phyloP scores from a whole-genome alignment of 1,140 invertebrate species.

The Hestina assimilis region DNA sequence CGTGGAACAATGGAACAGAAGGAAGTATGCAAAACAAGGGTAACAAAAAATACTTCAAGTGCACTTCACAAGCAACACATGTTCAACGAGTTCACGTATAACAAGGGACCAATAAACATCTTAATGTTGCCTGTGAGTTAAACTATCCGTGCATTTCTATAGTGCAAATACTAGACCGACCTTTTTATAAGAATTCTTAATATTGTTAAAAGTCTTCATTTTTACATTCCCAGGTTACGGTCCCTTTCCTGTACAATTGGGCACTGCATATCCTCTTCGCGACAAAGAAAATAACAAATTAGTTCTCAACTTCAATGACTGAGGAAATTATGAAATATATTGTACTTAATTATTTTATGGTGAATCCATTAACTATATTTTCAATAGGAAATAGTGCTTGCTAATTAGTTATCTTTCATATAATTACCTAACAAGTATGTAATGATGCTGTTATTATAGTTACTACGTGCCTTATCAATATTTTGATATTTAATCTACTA shows the following conservation, averaged over 20 bases:
- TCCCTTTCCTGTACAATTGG: slow-evolving; percentile 64
- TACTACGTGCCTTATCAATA: neutral
- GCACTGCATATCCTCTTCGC: slow-evolving; percentile 75
- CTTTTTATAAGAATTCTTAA: slow-evolving; percentile 71
- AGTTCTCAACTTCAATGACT: slow-evolving; percentile 11
- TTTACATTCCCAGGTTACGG: slow-evolving; percentile 61
- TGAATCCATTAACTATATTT: slow-evolving; percentile 1
- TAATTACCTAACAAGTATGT: neutral
- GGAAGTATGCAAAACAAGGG: slow-evolving; percentile 50
- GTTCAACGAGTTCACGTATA: neutral
- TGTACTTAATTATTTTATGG: neutral
- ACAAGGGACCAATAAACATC: neutral
- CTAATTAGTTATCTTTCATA: slow-evolving; percentile 10
- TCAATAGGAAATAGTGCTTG: neutral
- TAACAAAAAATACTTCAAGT: slow-evolving; percentile 45
- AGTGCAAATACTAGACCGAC: slow-evolving; percentile 57
- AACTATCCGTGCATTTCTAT: slow-evolving; percentile 23
- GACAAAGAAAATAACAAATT: slow-evolving; percentile 60
- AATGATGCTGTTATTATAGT: neutral
- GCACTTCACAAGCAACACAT: slow-evolving; percentile 60
- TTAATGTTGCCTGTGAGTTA: slow-evolving; percentile 56
- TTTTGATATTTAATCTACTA: neutral
- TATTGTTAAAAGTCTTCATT: slow-evolving; percentile 70
- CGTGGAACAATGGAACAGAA: slow-evolving; percentile 57
- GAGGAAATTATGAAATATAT: neutral